Evolutionary conservation across 2,113 vertebrate species (phyloP).

Genomic region (Cynopterus brachyotis): DNA sequence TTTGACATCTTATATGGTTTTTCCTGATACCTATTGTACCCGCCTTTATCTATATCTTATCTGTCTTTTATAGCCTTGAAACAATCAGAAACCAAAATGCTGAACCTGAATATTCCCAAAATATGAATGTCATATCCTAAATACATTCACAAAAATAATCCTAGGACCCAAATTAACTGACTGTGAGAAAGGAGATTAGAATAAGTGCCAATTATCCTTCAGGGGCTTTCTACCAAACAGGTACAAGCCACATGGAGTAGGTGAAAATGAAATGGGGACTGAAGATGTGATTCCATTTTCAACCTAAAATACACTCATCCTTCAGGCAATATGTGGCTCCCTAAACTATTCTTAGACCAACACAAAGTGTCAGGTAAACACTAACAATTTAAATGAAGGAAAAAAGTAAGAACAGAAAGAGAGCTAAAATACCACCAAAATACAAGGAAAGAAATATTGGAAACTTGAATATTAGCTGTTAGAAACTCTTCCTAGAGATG

Average conservation of each 20-base stretch:
- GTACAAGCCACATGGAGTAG: conserved; percentile 6
- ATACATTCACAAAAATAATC: conserved; percentile 35
- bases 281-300: background rate
- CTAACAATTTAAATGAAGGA: conserved; percentile 15
- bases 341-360: background rate
- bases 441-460: background rate
- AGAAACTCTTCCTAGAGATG: background rate
- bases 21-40: background rate
- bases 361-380: background rate
- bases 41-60: background rate
- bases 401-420: background rate
- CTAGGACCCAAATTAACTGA: conserved; percentile 34
- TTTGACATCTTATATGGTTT: background rate
- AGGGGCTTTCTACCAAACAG: background rate
- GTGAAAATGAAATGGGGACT: conserved; percentile 51
- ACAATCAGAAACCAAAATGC: conserved; percentile 24
- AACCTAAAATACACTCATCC: background rate
- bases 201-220: conserved; percentile 25
- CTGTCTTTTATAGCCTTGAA: conserved; percentile 25
- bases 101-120: conserved; percentile 34
- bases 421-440: background rate
- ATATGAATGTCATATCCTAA: background rate
- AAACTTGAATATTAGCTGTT: background rate
- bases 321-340: background rate
- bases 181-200: conserved; percentile 34